Evolutionary conservation across 1,140 invertebrate species (phyloP), one percentile per base, ranked within the genome.

Genomic region (Psilanteris sp.): DNA sequence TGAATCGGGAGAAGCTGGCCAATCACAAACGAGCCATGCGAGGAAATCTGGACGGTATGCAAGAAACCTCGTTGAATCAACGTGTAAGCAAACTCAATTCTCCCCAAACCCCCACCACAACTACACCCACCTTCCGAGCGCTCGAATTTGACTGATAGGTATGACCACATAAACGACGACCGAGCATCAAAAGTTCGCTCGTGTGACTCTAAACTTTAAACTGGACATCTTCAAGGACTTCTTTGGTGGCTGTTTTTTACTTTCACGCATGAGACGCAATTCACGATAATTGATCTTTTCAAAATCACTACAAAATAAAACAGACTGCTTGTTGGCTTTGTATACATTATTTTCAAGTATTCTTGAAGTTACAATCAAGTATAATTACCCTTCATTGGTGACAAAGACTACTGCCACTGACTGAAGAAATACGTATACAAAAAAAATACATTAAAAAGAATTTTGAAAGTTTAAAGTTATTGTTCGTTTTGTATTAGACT

Each of bases 1-100:
- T 93, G 87, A 94, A 94, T 89, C 92, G 91, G 85, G 92, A 92
- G 89, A 93, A 93, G 89, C 89, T 94, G 88, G 92, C 92, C 82
- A 93, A 93, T 86, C 92, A 92, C 80, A 87, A 88, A 79, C 88
- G 84, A 88, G 82, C 88, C 79, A 89, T 91, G 80, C 90, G 89
- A 77, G 91, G 91, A 84, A 91, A 90, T 83, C 89, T 91, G 89
- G 89, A 90, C 78, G 90, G 89, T 82, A 91, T 93, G 75, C 92
- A 93, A 87, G 93, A 94, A 89, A 94, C 93, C 34, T 92, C 93
- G 54, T 89, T 94, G 83, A 93, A 87, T 83, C 85, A 87, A 81
- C 84, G 86, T 81, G 87, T 88, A 88, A 88, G 87, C 86, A 87
- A 88, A 79, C 71, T 76, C 78, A 87, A 86, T 83, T 84, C 84